Base-by-base conservation (phyloP, 2,113 vertebrate species). In the Stigmatopora nigra region DNA sequence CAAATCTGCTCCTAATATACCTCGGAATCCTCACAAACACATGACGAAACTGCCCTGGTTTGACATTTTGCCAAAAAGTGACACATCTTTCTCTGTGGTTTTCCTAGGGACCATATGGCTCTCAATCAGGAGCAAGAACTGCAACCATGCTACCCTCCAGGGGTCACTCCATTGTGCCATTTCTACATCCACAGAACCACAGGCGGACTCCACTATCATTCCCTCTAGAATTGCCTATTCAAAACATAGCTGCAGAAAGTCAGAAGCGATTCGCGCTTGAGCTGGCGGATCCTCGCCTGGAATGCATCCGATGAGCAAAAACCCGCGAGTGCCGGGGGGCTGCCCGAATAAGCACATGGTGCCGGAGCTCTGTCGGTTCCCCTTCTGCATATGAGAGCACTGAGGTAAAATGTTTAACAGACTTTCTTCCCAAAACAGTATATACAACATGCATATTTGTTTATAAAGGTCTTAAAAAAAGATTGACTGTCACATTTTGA, bases 101-200 rank as follows among this genome's bases (percentile, higher is more conserved):
- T 15, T 45, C 38, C 59, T n/a, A 60, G 58, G 6, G 36, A 19
- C 58, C 58, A 45, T 61, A 61, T 61, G 59, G 59, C 19, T 22
- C n/a, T 9, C 14, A 20, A 19, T 41, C 14, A 22, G 22, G 38
- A 22, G 17, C 38, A 14, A 45, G 13, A 16, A 38, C 59, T 46
- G 59, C 59, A 20, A 45, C 12, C n/a, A 6, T 7, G 19, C 59
- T 22, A 19, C 12, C 36, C 14, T 6, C 38, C 7, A 13, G 59
- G 59, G 41, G n/a, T 5, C 17, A 19, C 17, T 41, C 10, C n/a
- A 9, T 36, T 41, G 14, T 41, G 59, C 5, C 22, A 20, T 56
- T 31, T 56, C 22, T 22, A 22, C 22, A 14, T 31, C 53, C 22
- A 14, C 59, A 22, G 20, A 20, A 45, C 19, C 16, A 13, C 58